Base-by-base conservation (phyloP, 2,113 vertebrate genomes). In the Melanocharis versteri region DNA sequence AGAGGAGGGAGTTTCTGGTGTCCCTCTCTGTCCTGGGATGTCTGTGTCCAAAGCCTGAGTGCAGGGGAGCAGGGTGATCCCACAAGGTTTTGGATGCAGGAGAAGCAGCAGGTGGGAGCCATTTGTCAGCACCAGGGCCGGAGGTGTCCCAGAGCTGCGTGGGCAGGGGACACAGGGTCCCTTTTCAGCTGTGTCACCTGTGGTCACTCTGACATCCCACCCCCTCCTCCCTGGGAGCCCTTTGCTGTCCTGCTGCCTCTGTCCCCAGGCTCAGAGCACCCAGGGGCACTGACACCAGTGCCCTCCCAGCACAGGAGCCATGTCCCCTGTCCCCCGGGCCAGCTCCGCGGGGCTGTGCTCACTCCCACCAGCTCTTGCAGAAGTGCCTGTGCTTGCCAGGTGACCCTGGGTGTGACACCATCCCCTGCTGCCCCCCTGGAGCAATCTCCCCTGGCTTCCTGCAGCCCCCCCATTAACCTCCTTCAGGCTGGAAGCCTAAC, bases 101-200 rank as follows among this genome's bases (percentile, higher is more conserved):
- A 69, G 73, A 21, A 94, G 70, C 71, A 65, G 75, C 81, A 68
- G 66, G 21, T 71, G 62, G 69, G 68, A 87, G 53, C 23, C 50
- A 3, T 57, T 85, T 42, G 47, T 60, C 89, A 96, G 82, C 6
- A 10, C 10, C 50, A 30, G 42, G 37, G 27, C 33, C 0, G 3
- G 50, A 60, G 44, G 23, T 65, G 45, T 51, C 37, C 18, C 10
- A 1, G 1, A 2, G 31, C 35, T n/a, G 1, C 1, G 22, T 1
- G 1, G 48, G 37, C 9, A 15, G 83, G 57, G 75, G 47, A 17
- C 2, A 3, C 19, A 1, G 42, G 10, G 44, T 51, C 61, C 39
- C 10, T 80, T 83, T 72, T 31, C 0, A 3, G 42, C 69, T 14
- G 3, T 3, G 7, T 70, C 94, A 82, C 87, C 37, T n/a, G 31